These are phyloP conservation scores for Grammomys dolichurus DNA, from an alignment of 2,113 vertebrate species.

Conservation along the genomic window DNA sequence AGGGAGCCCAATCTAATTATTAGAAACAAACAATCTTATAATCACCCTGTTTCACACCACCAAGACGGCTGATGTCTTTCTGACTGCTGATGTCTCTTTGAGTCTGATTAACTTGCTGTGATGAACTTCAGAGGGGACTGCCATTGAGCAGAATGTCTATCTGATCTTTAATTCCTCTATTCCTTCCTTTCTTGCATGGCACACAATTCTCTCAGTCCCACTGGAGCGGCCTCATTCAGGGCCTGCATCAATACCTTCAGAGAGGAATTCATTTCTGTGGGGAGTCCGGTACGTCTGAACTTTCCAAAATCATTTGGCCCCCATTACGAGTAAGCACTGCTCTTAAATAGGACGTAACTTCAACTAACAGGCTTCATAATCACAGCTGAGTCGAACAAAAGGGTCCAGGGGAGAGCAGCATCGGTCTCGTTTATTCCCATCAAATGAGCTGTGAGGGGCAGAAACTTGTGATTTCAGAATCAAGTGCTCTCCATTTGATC, in stretches of 20 bases:
- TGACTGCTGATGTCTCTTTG: slow-evolving; percentile 59
- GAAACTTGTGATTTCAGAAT: slow-evolving; percentile 82
- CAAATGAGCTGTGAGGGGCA: slow-evolving; percentile 81
- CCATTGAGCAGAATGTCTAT: slow-evolving; percentile 86
- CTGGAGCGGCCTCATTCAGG: slow-evolving; percentile 80
- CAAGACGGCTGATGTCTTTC: slow-evolving; percentile 73
- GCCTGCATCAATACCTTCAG: slow-evolving; percentile 87
- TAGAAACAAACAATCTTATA: slow-evolving; percentile 66
- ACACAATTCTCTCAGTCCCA: slow-evolving; percentile 85
- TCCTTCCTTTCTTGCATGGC: slow-evolving; percentile 86
- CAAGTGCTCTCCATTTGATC: slow-evolving; percentile 77
- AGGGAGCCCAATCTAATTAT: slow-evolving; percentile 17
- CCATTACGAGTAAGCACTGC: slow-evolving; percentile 90
- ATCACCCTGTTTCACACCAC: slow-evolving; percentile 78
- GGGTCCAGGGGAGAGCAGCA: slow-evolving; percentile 84
- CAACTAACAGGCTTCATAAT: slow-evolving; percentile 90
- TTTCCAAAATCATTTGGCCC: slow-evolving; percentile 93
- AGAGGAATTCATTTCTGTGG: slow-evolving; percentile 89
- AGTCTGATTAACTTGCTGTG: slow-evolving; percentile 87
- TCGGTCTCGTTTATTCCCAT: slow-evolving; percentile 90
- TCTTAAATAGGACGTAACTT: slow-evolving; percentile 91
- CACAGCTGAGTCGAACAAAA: slow-evolving; percentile 88
- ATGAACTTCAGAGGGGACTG: slow-evolving; percentile 89
- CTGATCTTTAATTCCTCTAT: slow-evolving; percentile 86
- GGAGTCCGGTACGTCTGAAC: slow-evolving; percentile 89